Conservation (phyloP, 2,888 invertebrate genomes). For the Polydrusus pterygomalis region DNA sequence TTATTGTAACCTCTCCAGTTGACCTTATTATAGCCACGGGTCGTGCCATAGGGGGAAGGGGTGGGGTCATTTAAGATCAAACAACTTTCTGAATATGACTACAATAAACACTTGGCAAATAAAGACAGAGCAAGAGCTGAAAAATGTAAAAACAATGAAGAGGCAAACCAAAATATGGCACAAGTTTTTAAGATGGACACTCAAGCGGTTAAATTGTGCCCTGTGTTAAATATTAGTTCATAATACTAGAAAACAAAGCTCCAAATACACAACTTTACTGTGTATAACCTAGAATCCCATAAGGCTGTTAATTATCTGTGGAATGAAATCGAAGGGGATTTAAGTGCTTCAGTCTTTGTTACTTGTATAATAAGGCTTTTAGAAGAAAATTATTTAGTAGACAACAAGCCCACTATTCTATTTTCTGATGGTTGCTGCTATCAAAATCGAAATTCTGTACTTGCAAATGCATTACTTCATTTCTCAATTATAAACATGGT, state of each 20-base stretch:
- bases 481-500: too few relatives aligned
- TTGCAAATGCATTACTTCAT: not conserved
- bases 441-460: not conserved
- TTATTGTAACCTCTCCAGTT: conserved; percentile 79
- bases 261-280: not conserved
- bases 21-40: conserved; percentile 97
- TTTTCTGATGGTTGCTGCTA: not conserved
- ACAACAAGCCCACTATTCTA: not conserved
- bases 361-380: not conserved
- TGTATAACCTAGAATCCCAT: conserved; percentile 1
- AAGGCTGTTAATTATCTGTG: not conserved
- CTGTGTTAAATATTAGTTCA: not conserved
- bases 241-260: not conserved
- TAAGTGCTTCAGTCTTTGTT: conserved; percentile 1
- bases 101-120: too few relatives aligned
- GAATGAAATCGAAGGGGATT: not conserved
- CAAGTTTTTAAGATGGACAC: not conserved
- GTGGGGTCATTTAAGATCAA: conserved; percentile 76
- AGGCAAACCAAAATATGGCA: not conserved
- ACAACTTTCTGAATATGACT: too few relatives aligned
- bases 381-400: not conserved
- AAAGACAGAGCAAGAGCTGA: not conserved
- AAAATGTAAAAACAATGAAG: not conserved
- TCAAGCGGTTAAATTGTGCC: not conserved
- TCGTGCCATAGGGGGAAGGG: conserved; percentile 95